Conservation (phyloP, 2,797 vertebrate genomes). For the Poeciliopsis paucimaculata region DNA sequence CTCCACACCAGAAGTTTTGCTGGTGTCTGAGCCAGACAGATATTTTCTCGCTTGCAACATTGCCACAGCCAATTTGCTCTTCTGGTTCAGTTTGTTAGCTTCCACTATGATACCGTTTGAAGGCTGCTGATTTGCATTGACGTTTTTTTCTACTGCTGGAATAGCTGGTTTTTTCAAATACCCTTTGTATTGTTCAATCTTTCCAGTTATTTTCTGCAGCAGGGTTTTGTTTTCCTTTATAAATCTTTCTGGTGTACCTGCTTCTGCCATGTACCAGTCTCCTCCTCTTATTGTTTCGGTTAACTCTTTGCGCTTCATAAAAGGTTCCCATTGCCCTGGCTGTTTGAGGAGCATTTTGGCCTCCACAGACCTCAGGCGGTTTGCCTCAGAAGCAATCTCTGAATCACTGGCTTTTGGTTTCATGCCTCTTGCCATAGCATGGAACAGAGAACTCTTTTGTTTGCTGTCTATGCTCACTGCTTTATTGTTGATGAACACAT, state of each 20-base stretch:
- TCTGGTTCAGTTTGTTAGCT: neutral
- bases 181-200: neutral
- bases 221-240: neutral
- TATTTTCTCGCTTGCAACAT: constrained; percentile 14
- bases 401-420: constrained; percentile 24
- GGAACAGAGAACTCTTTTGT: constrained; percentile 27
- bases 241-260: neutral
- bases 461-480: neutral
- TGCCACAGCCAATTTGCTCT: constrained; percentile 4
- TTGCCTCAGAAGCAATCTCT: constrained; percentile 15
- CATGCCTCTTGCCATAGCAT: constrained; percentile 28
- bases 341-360: neutral
- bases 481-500: constrained; percentile 31
- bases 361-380: neutral
- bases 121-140: constrained; percentile 18
- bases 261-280: constrained; percentile 29
- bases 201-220: neutral
- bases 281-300: constrained; percentile 35
- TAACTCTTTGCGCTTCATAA: constrained; percentile 23
- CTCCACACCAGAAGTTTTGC: neutral
- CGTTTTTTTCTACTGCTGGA: neutral
- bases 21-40: rapidly evolving
- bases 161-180: neutral
- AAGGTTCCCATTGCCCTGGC: constrained; percentile 27
- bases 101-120: neutral